Evolutionary conservation across 2,797 vertebrate species (phyloP).

Genomic region (Enteromius mattozi): DNA sequence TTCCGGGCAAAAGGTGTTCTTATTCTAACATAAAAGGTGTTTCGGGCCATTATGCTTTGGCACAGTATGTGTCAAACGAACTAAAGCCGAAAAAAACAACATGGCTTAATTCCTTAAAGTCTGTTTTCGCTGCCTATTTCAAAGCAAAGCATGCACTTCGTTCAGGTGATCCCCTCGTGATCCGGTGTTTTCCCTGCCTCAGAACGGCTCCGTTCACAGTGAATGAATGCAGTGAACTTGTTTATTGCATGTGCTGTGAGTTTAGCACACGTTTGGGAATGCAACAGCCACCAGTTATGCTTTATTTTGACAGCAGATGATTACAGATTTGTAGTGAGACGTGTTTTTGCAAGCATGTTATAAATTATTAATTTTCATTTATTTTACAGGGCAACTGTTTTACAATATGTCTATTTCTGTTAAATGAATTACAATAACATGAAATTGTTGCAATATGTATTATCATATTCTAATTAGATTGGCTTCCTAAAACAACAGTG

Average conservation of each 20-base stretch:
- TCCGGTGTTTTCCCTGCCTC: background rate
- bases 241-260: background rate
- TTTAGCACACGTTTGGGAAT: background rate
- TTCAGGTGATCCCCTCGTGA: background rate
- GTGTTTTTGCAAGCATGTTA: background rate
- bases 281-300: background rate
- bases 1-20: background rate
- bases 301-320: background rate
- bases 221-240: background rate
- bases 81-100: background rate
- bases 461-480: background rate
- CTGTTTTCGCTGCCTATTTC: background rate
- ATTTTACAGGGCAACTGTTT: background rate
- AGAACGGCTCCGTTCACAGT: background rate
- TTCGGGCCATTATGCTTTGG: background rate
- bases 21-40: background rate
- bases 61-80: background rate
- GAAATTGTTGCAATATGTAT: background rate
- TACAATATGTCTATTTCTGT: background rate
- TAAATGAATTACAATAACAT: background rate
- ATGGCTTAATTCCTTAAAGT: background rate
- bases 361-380: background rate
- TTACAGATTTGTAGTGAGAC: background rate
- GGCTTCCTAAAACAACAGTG: background rate
- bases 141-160: background rate